Base-by-base conservation (phyloP, 2,797 vertebrate species). In the Pipistrellus nathusii region DNA sequence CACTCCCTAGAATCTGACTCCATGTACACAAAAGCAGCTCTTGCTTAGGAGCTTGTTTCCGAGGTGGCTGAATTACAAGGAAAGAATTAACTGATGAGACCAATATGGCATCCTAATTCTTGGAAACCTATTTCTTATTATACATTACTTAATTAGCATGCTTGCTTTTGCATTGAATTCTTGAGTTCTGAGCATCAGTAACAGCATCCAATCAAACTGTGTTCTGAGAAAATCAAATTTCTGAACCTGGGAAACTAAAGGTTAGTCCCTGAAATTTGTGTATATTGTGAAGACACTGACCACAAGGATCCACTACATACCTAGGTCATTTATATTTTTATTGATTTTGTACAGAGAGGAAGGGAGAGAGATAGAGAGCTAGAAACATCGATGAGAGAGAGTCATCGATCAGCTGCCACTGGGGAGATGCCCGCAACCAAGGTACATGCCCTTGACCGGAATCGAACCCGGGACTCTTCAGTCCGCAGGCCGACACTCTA, bases 211-310 rank as follows among this genome's bases (percentile, higher is more conserved):
- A 11, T 91, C 32, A 78, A 48, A 95, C 8, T 59, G 41, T 5
- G 13, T 88, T 92, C 71, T 48, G 30, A 83, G 44, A 81, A 96
- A 88, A 90, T n/a, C 53, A 88, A 30, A 84, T 48, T 83, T 83
- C 57, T 72, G 51, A 78, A 68, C n/a, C 55, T 80, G 62, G 53
- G 14, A 90, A 88, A 78, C n/a, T 68, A 88, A 88, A 90, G 14
- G 30, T 84, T 62, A 72, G 13, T 80, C 5, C 25, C 76, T 75
- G 27, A 94, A 81, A 92, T 76, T 8, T 93, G 35, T 14, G 17
- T 38, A 21, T 77, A 20, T 38, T 82, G 21, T 9, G 23, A 94
- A 75, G 68, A 78, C 55, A 75, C 10, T 46, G 69, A 23, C 53
- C 14, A 27, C 32, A 81, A 32, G 17, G 35, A 30, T 44, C 51